Base-by-base conservation (phyloP, 1,140 invertebrate genomes). In the Tetramorium parvispinum region DNA sequence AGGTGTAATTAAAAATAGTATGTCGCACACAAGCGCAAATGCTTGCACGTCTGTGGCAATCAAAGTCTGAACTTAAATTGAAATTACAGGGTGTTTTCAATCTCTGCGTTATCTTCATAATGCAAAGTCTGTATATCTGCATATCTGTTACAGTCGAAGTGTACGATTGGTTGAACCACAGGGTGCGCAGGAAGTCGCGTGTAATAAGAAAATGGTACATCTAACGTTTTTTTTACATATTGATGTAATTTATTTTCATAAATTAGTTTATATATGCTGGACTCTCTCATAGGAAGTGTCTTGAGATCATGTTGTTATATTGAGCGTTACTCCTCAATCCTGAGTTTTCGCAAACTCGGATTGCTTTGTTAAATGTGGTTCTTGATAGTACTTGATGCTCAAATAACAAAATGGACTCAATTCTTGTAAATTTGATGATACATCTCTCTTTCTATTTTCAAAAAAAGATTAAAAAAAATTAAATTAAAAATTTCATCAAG, bases 71-170 rank as follows among this genome's bases (percentile, higher is more conserved):
- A 70, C 5, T 55, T 24, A 3, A 21, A 66, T 43, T n/a, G 37
- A 73, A 82, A 75, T 75, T 83, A 75, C 24, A 71, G 13, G 75
- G 21, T 40, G 55, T 37, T 24, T 73, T 83, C 68, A 83, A 73
- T 73, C 43, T 40, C 18, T n/a, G 51, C 68, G 37, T 43, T 24
- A 40, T 82, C 5, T 16, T 75, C 8, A 73, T 24, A 61, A 59
- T 59, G n/a, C 51, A 75, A 83, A 57, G 66, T 73, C n/a, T 83
- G 79, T 83, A 75, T 59, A 83, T 82, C 79, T 82, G 37, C 79
- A 82, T 82, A 82, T 83, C 79, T 83, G 79, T 83, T 83, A 83
- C 79, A 83, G 79, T 83, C 79, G 79, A 83, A 83, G 79, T 83
- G 79, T 75, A 83, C 68, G 79, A 82, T 82, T 37, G 51, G 24